A percentile compares a stretch with the other conserved stretches of the same genome.
phyloP scores from a whole-genome alignment of 1,140 invertebrate genomes.

The Dryas iulia region DNA sequence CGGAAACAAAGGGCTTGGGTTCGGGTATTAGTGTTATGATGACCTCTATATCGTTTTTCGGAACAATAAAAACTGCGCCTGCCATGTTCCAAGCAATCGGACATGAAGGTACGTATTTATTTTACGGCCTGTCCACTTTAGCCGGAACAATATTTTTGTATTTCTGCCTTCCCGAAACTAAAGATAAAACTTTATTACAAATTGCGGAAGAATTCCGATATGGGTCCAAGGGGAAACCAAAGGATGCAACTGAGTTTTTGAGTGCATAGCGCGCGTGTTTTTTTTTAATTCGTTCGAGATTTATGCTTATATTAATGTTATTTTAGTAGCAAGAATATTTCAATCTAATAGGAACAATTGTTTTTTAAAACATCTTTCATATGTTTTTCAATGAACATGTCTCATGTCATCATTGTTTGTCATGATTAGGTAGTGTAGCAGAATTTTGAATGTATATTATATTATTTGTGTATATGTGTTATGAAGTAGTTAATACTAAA shows the following conservation, averaged over 20 bases:
- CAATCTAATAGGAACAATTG: no score
- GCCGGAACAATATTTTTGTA: slow-evolving; percentile 82
- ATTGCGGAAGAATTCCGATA: slow-evolving; percentile 79
- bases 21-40: slow-evolving; percentile 81
- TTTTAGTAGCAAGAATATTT: no score
- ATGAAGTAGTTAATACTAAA: background rate
- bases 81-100: slow-evolving; percentile 80
- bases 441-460: background rate
- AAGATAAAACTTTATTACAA: slow-evolving; percentile 84
- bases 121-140: slow-evolving; percentile 82
- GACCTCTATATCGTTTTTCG: slow-evolving; percentile 83
- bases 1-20: slow-evolving; percentile 77
- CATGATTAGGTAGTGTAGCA: background rate
- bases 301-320: no score
- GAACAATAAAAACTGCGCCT: slow-evolving; percentile 83
- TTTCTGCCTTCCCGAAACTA: slow-evolving; percentile 85
- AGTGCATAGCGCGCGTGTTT: no score
- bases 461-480: background rate
- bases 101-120: slow-evolving; percentile 81
- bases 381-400: background rate
- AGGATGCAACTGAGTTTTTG: slow-evolving; percentile 12
- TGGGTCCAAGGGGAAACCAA: slow-evolving; percentile 41
- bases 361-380: no score
- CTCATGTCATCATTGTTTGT: background rate
- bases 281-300: background rate